Base-by-base conservation (phyloP, 2,888 invertebrate species). In the Chymomyza amoena region DNA sequence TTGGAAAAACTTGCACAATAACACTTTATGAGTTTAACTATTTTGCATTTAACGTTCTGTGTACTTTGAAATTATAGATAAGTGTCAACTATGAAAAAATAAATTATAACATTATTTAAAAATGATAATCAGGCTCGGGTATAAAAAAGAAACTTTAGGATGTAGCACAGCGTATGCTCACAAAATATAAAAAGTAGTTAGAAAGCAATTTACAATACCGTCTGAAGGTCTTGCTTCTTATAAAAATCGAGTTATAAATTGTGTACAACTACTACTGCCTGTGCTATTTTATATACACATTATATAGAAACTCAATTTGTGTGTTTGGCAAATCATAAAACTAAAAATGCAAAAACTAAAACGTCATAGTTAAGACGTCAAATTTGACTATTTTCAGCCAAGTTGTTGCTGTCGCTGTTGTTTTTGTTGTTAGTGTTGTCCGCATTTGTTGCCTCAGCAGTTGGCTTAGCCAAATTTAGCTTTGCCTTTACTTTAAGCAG, bases 401-500 rank as follows among this genome's bases (percentile, higher is more conserved):
- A 20, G 20, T 7, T 51, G 54, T 32, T 20, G 7, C 28, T 20
- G 4, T 25, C 25, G 66, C 57, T 25, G 62, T 28, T 60, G 66
- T 54, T 36, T 68, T 57, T 51, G 52, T 16, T 18, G 66, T 15
- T 20, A 64, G 9, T 18, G 64, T 6, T 28, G 73, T 45, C 13
- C 10, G 39, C 54, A 54, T 7, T 6, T 25, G 70, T 32, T 28
- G 32, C 50, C 39, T 20, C 32, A 18, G 63, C 25, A 61, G 76
- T 61, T n/a, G 90, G 77, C 70, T 91, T 91, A 71, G 85, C 89
- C 36, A 89, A 88, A 81, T 79, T 89, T 52, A 91, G 64, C 80
- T 90, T 91, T 20, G 90, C 90, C 71, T 91, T 91, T 20, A 92
- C 88, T 79, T 91, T 90, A 16, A 89, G 80, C 59, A 92, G 70